Evolutionary conservation across 1,140 invertebrate genomes (phyloP).

Genomic region (Sipha flava): DNA sequence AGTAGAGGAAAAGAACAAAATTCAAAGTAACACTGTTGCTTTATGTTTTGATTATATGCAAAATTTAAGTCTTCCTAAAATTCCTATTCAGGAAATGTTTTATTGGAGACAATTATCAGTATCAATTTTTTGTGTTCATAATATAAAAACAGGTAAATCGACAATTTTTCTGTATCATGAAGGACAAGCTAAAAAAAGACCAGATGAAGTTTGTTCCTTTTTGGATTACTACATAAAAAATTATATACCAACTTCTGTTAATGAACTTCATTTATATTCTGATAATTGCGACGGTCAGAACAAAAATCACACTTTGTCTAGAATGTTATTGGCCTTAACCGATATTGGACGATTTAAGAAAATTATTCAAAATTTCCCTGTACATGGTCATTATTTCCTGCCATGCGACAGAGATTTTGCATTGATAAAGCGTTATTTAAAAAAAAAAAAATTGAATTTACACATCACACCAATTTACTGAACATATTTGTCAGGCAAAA

Average conservation of each 20-base stretch:
- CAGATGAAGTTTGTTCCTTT: conserved; percentile 40
- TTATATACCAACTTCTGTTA: conserved; percentile 35
- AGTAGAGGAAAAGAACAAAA: conserved; percentile 31
- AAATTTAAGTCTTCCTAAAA: conserved; percentile 39
- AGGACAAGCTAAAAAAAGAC: conserved; percentile 37
- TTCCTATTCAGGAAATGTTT: conserved; percentile 38
- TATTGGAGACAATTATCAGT: conserved; percentile 41
- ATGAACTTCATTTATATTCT: conserved; percentile 33
- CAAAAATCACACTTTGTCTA: conserved; percentile 36
- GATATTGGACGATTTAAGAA: conserved; percentile 30
- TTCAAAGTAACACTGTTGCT: conserved; percentile 34
- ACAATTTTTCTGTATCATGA: conserved; percentile 39
- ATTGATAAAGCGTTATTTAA: not conserved
- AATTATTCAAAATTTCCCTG: conserved; percentile 30
- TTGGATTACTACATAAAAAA: conserved; percentile 35
- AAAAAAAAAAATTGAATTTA: not conserved
- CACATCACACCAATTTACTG: conserved; percentile 5
- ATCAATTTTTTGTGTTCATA: conserved; percentile 40
- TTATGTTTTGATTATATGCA: conserved; percentile 43
- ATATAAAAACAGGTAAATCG: conserved; percentile 37
- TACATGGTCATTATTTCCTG: conserved; percentile 30
- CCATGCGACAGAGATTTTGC: conserved; percentile 16
- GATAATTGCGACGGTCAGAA: conserved; percentile 40
- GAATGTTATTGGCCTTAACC: not conserved
- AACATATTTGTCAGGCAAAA: conserved; percentile 16